phyloP scores from a whole-genome alignment of 1,140 invertebrate species.

The Phymastichus coffea region DNA sequence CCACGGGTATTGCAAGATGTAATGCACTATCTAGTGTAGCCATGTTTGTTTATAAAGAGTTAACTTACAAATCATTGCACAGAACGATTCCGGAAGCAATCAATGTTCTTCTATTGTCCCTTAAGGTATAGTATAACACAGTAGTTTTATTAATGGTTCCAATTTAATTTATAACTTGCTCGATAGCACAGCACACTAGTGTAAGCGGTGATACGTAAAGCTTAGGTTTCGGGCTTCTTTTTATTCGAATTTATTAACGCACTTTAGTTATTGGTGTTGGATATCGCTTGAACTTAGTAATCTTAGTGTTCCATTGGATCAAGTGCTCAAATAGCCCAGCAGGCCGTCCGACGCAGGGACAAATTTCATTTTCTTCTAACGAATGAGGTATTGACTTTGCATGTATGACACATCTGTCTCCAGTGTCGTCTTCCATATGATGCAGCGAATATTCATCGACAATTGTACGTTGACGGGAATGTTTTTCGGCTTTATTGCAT shows the following conservation, averaged over 20 bases:
- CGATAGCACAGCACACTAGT: too few relatives aligned
- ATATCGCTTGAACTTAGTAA: constrained; percentile 35
- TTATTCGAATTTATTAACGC: constrained; percentile 5
- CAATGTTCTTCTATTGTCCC: constrained; percentile 80
- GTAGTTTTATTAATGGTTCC: too few relatives aligned
- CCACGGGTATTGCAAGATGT: constrained; percentile 84
- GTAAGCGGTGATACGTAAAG: too few relatives aligned
- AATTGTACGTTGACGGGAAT: constrained; percentile 23
- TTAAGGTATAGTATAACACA: constrained; percentile 63
- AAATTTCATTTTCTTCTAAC: constrained; percentile 44
- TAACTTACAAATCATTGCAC: constrained; percentile 66
- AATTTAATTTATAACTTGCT: too few relatives aligned
- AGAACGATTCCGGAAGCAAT: constrained; percentile 79
- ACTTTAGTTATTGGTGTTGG: constrained; percentile 29
- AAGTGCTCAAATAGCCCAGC: constrained; percentile 35
- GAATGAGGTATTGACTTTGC: constrained; percentile 39
- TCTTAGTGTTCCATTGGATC: constrained; percentile 42
- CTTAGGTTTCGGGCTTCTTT: not conserved
- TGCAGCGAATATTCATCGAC: constrained; percentile 22
- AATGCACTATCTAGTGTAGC: constrained; percentile 86
- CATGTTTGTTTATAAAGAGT: constrained; percentile 79
- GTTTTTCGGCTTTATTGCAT: constrained; percentile 26
- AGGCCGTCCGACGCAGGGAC: constrained; percentile 40
- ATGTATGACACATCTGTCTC: constrained; percentile 2
- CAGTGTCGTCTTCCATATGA: constrained; percentile 32